Evolutionary conservation across 2,113 vertebrate species (phyloP).

Genomic region (Petrocephalus zakoni): DNA sequence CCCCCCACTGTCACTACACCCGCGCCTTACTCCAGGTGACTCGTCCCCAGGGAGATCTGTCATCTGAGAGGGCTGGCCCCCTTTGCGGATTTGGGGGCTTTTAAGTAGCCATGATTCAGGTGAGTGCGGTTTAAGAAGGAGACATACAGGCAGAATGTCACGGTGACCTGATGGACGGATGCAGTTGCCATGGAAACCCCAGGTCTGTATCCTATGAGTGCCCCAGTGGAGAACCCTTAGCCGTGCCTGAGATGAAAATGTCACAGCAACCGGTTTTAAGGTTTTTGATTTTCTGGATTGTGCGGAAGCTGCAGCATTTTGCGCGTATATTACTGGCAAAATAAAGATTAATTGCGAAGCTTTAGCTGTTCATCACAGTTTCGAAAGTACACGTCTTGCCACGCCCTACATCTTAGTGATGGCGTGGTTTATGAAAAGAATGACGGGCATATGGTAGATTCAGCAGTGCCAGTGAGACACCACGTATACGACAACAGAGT

Average conservation of each 20-base stretch:
- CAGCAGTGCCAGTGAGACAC: not conserved
- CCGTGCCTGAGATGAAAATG: not conserved
- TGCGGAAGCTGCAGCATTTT: not conserved
- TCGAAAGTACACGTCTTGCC: not conserved
- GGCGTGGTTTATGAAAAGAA: not conserved
- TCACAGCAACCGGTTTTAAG: not conserved
- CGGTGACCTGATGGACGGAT: constrained; percentile 1
- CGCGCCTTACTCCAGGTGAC: not conserved
- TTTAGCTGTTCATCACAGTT: not conserved
- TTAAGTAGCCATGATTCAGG: constrained; percentile 4
- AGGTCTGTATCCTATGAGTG: not conserved
- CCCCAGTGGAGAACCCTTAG: not conserved
- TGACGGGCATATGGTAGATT: not conserved
- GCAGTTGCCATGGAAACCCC: constrained; percentile 7
- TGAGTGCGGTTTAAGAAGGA: not conserved
- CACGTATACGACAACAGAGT: not conserved
- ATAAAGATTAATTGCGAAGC: not conserved
- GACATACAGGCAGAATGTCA: not conserved
- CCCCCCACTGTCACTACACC: not conserved
- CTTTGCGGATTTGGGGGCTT: not conserved
- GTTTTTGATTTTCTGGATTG: not conserved
- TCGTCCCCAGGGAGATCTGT: not conserved
- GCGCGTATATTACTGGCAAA: not conserved
- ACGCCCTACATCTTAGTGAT: not conserved
- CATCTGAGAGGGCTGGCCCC: not conserved